Evolutionary conservation across 2,797 vertebrate species (phyloP), one percentile per base, ranked within the genome.

Genomic region (Malacoctenus gilli): DNA sequence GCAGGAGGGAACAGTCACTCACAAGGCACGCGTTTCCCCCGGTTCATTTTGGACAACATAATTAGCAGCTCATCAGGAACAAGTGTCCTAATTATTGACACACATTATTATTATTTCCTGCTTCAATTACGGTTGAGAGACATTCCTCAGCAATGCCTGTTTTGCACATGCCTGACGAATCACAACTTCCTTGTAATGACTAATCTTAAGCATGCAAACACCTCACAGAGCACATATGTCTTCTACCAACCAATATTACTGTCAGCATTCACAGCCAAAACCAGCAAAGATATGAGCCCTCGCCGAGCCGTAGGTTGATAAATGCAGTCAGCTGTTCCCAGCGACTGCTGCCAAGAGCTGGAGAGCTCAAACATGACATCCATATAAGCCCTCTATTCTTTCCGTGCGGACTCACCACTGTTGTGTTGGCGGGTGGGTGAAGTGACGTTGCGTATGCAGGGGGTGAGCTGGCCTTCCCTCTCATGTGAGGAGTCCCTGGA

Each of bases 401-500:
- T 66, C 54, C 48, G 44, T 34, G 46, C 46, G 48, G 41, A 88
- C 94, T 86, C 88, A 99, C 97, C 97, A 68, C 87, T 89, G 78
- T 95, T 95, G 81, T 96, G 94, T 59, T 98, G 97, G 22, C 95
- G 92, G 53, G 96, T 99, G 72, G 97, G 97, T 50, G 97, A 99
- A 52, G 96, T 98, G 75, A 99, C 91, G 68, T 99, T 99, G 73
- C 97, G 93, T 77, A 99, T 99, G 87, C 97, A 99, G 0, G 97
- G 97, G 43, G 97, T 99, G 68, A 99, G 95, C 59, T 99, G 97
- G 66, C 95, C 95, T 68, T 99, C 97, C 50, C 96, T 93, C 84
- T 99, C 97, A 2, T 98, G 97, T 34, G 97, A 99, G 2, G 97
- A 98, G 88, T 99, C 96, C 41, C 96, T 93, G 47, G 97, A 99